Conservation (phyloP, 2,797 vertebrate genomes). For the Scyliorhinus canicula region DNA sequence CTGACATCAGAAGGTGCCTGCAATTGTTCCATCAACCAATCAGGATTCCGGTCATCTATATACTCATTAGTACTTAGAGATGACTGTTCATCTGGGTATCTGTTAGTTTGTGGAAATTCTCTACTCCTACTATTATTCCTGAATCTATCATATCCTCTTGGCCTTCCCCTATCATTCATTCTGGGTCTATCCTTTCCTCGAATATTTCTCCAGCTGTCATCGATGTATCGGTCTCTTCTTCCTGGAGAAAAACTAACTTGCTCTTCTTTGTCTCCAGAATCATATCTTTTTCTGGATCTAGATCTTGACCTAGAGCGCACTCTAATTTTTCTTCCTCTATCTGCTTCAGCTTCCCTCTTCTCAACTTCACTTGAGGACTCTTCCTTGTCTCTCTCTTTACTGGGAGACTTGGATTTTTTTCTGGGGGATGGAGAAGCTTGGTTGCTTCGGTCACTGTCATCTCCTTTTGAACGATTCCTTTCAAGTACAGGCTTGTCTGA, state of each 20-base stretch:
- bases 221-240: conserved; percentile 68
- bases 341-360: conserved; percentile 60
- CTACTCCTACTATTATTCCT: conserved; percentile 39
- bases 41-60: conserved; percentile 71
- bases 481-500: neutral
- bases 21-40: conserved; percentile 81
- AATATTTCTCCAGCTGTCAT: conserved; percentile 69
- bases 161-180: conserved; percentile 63
- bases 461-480: neutral
- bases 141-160: conserved; percentile 43
- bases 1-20: conserved; percentile 60
- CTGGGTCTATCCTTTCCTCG: conserved; percentile 65
- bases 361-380: conserved; percentile 53
- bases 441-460: conserved; percentile 11
- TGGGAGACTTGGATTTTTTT: conserved; percentile 66
- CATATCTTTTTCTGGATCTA: conserved; percentile 62
- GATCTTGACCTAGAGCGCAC: conserved; percentile 65
- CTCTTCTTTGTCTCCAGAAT: conserved; percentile 60
- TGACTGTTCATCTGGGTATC: conserved; percentile 57
- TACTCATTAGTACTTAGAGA: conserved; percentile 58
- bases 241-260: conserved; percentile 69
- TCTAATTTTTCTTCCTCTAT: conserved; percentile 64
- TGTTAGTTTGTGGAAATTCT: conserved; percentile 62
- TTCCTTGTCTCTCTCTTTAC: conserved; percentile 65
- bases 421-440: conserved; percentile 48